Conservation (phyloP, 2,797 vertebrate genomes). For the Typhlichthys eigenmanni region DNA sequence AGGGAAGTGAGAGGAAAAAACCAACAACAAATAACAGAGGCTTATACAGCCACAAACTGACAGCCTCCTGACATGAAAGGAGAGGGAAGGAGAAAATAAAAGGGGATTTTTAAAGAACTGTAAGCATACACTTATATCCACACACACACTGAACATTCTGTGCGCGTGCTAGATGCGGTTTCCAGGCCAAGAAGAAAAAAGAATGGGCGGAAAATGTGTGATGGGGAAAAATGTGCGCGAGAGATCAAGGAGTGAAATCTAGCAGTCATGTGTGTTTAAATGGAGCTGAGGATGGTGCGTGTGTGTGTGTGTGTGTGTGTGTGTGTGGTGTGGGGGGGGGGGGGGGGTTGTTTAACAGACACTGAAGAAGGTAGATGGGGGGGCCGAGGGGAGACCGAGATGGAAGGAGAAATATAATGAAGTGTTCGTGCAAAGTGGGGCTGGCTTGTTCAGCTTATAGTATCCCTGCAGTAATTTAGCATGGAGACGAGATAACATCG, state of each 20-base stretch:
- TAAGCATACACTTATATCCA: conserved; percentile 69
- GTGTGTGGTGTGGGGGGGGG: not conserved
- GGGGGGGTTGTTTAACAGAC: not conserved
- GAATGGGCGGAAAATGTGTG: conserved; percentile 5
- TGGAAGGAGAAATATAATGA: conserved; percentile 21
- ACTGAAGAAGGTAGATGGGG: conserved; percentile 5
- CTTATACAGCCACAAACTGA: conserved; percentile 69
- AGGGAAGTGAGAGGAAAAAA: conserved; percentile 51
- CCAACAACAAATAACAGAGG: conserved; percentile 51
- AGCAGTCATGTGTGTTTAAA: conserved; percentile 62
- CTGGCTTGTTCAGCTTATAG: conserved; percentile 27
- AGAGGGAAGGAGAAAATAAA: conserved; percentile 62
- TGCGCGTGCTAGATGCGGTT: conserved; percentile 58
- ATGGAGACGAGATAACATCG: conserved; percentile 36
- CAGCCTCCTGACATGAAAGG: conserved; percentile 70
- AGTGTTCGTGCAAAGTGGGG: conserved; percentile 26
- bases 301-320: not conserved
- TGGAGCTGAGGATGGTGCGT: conserved; percentile 16
- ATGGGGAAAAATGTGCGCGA: conserved; percentile 39
- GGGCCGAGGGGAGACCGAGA: not conserved
- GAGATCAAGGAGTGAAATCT: conserved; percentile 63
- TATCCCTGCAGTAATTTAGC: conserved; percentile 30
- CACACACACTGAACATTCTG: conserved; percentile 33
- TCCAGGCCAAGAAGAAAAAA: conserved; percentile 31
- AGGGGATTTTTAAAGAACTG: conserved; percentile 71